Evolutionary conservation across 2,888 invertebrate species (phyloP).

Genomic region (Nomada fabriciana): DNA sequence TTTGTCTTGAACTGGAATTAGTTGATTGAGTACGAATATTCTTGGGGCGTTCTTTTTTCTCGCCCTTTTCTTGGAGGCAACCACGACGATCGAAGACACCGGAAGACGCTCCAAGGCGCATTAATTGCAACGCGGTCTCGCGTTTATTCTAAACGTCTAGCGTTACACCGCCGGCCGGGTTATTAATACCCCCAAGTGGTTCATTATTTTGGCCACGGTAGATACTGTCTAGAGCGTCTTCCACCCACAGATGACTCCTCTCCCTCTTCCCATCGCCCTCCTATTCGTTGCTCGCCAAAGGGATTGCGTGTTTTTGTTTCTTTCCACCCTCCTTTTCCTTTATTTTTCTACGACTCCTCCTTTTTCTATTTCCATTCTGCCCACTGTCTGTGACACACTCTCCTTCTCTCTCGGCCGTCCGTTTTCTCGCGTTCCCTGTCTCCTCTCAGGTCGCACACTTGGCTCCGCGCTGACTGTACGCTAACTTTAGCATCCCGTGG

Average conservation of each 20-base stretch:
- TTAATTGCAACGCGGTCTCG: slow-evolving; percentile 43
- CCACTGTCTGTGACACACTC: background rate
- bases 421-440: slow-evolving; percentile 11
- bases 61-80: background rate
- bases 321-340: slow-evolving; percentile 2
- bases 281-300: background rate
- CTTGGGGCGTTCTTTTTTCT: too few species aligned
- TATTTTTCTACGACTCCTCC: background rate
- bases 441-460: slow-evolving; percentile 54
- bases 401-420: slow-evolving; percentile 7
- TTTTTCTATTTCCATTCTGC: slow-evolving; percentile 32
- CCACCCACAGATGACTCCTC: slow-evolving; percentile 9
- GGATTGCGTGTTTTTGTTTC: background rate
- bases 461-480: slow-evolving; percentile 71
- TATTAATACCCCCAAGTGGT: slow-evolving; percentile 70
- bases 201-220: slow-evolving; percentile 68
- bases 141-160: slow-evolving; percentile 53
- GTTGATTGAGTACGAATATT: background rate
- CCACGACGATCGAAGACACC: slow-evolving; percentile 6
- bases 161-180: slow-evolving; percentile 53
- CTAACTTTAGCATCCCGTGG: slow-evolving; percentile 80
- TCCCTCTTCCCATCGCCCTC: slow-evolving; percentile 6
- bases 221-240: slow-evolving; percentile 46
- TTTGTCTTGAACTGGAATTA: background rate
- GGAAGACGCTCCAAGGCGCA: slow-evolving; percentile 34